Conservation (phyloP, 2,797 vertebrate genomes). For the Lepilemur ruficaudatus region DNA sequence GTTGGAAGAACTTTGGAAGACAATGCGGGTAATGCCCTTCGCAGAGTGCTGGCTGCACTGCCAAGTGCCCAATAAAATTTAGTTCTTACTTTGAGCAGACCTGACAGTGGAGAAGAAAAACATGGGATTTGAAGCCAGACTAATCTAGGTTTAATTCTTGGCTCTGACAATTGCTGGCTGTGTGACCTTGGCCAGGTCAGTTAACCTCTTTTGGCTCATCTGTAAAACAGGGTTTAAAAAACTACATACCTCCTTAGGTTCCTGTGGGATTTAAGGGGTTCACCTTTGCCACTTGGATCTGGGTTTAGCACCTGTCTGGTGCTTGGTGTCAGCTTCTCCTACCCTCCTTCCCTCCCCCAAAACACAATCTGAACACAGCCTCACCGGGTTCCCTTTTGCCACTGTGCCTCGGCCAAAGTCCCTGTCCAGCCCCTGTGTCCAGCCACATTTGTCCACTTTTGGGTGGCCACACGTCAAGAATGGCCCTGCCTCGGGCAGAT, state of each 20-base stretch:
- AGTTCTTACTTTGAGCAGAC: not conserved
- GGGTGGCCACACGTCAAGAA: slow-evolving; percentile 54
- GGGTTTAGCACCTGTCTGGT: not conserved
- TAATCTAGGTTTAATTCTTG: not conserved
- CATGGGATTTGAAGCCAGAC: not conserved
- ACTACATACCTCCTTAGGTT: not conserved
- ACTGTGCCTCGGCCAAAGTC: not conserved
- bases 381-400: not conserved
- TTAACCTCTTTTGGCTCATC: not conserved
- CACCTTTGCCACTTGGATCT: not conserved
- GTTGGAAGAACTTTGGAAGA: too few relatives aligned
- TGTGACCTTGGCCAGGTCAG: not conserved
- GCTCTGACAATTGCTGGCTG: not conserved
- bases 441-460: not conserved
- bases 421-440: not conserved
- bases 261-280: not conserved
- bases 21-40: not conserved
- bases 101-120: not conserved
- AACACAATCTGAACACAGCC: not conserved
- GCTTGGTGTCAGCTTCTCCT: not conserved
- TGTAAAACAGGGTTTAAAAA: not conserved
- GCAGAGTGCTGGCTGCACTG: accelerated
- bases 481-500: not conserved
- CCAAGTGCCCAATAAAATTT: not conserved
- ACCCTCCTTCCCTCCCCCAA: not conserved